Conservation (phyloP, 2,888 invertebrate species). For the Pherbina coryleti region DNA sequence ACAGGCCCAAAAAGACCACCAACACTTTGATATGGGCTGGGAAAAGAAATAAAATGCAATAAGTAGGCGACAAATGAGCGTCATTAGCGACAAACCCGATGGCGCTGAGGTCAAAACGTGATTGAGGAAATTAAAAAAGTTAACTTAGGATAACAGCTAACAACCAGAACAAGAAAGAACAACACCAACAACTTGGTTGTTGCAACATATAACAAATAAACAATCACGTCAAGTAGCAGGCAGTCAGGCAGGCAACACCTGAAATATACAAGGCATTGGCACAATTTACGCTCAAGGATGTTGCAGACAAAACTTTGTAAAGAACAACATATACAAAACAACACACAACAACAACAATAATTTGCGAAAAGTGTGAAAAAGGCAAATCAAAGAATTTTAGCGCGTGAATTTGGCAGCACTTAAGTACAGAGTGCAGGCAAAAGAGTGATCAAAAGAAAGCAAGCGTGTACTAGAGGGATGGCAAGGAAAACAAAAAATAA, state of each 20-base stretch:
- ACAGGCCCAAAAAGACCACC: background rate
- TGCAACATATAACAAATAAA: background rate
- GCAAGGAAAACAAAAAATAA: background rate
- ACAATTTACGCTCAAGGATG: background rate
- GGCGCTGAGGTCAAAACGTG: slow-evolving; percentile 10
- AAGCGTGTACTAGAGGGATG: background rate
- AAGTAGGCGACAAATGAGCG: slow-evolving; percentile 22
- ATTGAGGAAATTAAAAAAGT: slow-evolving; percentile 7
- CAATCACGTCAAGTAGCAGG: background rate
- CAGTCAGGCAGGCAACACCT: background rate
- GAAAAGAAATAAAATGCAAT: slow-evolving; percentile 18
- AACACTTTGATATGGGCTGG: background rate
- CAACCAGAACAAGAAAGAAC: background rate
- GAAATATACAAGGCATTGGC: background rate
- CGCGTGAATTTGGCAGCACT: background rate
- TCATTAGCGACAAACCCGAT: slow-evolving; percentile 2
- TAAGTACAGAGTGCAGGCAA: too few species aligned
- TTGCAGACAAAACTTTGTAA: background rate
- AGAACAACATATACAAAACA: background rate
- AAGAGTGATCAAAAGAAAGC: background rate
- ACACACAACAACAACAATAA: background rate
- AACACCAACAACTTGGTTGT: background rate
- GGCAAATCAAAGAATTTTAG: background rate
- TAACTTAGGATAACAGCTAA: background rate
- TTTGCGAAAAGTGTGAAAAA: background rate